Evolutionary conservation across 2,113 vertebrate species (phyloP).

Genomic region (Chloropsis hardwickii): DNA sequence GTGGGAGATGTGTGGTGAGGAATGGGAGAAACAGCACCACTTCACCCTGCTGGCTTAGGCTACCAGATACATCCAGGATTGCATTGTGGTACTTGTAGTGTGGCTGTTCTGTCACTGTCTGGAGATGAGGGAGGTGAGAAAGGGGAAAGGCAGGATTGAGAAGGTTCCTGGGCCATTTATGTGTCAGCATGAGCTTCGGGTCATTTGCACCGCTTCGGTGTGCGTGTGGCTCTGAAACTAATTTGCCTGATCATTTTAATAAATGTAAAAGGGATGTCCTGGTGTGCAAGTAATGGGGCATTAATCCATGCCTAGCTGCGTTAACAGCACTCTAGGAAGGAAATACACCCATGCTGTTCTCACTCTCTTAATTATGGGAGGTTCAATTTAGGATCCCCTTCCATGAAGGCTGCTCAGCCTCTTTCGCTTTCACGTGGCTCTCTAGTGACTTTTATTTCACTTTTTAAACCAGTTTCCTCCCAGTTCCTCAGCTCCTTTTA

Average conservation of each 20-base stretch:
- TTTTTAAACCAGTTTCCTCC: not conserved
- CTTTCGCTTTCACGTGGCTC: not conserved
- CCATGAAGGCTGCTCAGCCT: not conserved
- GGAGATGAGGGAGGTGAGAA: not conserved
- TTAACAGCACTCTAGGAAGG: constrained; percentile 25
- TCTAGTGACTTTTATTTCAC: not conserved
- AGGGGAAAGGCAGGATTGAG: not conserved
- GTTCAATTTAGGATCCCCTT: not conserved
- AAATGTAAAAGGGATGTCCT: not conserved
- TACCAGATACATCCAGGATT: not conserved
- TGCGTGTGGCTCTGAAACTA: not conserved
- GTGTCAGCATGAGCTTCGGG: not conserved
- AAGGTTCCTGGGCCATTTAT: not conserved
- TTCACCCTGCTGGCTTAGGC: not conserved
- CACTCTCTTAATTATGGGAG: not conserved
- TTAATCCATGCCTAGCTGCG: constrained; percentile 39
- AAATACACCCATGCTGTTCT: not conserved
- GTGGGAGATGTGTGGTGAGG: not conserved
- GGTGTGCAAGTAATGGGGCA: constrained; percentile 31
- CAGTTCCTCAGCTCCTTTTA: not conserved
- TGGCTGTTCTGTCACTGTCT: not conserved
- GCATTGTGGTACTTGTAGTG: rapidly evolving
- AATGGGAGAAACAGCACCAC: not conserved
- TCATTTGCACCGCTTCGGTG: rapidly evolving
- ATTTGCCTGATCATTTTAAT: constrained; percentile 43